phyloP scores from a whole-genome alignment of 2,113 vertebrate genomes.

The Labrus mixtus region DNA sequence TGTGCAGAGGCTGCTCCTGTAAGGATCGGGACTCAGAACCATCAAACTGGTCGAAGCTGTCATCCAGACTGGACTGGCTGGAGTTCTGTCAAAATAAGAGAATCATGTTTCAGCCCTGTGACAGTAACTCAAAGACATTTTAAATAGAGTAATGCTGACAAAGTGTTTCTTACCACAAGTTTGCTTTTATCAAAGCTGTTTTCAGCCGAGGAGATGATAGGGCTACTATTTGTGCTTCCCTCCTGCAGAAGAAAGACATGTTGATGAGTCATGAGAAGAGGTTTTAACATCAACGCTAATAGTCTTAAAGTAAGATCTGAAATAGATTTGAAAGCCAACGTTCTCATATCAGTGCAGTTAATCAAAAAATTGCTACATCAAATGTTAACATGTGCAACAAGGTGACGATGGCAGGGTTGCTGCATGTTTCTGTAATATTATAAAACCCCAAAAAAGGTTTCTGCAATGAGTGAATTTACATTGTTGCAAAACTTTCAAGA shows the following conservation, averaged over 20 bases:
- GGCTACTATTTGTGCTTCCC: conserved; percentile 76
- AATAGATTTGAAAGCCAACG: too few species aligned
- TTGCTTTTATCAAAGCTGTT: conserved; percentile 76
- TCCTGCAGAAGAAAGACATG: conserved; percentile 69
- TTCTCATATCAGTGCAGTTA: too few species aligned
- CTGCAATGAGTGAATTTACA: not conserved
- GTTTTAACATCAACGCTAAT: too few species aligned
- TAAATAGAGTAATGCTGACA: conserved; percentile 33
- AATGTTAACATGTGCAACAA: too few species aligned
- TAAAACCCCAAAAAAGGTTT: not conserved
- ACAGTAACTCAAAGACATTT: not conserved
- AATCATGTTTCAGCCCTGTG: not conserved
- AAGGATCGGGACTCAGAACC: conserved; percentile 39
- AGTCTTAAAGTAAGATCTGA: too few species aligned
- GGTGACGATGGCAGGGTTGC: not conserved
- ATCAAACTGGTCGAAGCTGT: conserved; percentile 72
- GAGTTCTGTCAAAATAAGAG: conserved; percentile 72
- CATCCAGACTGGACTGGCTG: conserved; percentile 83
- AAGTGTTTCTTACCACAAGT: conserved; percentile 73
- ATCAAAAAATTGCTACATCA: too few species aligned
- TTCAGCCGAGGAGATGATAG: conserved; percentile 70
- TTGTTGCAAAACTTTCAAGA: not conserved
- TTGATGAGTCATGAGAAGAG: not conserved
- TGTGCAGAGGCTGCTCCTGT: conserved; percentile 48
- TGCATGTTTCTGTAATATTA: too few species aligned